Evolutionary conservation across 2,888 invertebrate species (phyloP).

Genomic region (Dione vanillae): DNA sequence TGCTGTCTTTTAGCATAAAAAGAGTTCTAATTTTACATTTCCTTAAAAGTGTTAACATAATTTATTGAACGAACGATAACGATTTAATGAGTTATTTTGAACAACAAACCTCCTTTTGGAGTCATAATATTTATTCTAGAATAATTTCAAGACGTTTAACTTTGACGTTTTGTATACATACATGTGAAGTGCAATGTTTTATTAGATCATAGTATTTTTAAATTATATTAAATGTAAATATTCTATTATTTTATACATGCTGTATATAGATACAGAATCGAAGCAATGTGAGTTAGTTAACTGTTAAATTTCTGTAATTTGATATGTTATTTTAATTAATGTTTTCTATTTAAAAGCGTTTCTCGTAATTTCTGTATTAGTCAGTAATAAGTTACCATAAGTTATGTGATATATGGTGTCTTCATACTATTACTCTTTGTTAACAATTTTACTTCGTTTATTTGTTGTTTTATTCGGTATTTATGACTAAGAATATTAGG

Average conservation of each 20-base stretch:
- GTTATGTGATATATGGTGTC: too few species aligned
- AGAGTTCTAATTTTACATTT: too few species aligned
- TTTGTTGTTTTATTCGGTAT: too few species aligned
- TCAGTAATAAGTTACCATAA: background rate
- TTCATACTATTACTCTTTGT: too few species aligned
- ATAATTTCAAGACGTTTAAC: background rate
- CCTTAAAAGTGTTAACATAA: too few species aligned
- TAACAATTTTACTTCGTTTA: too few species aligned
- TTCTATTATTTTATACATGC: background rate
- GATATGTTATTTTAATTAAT: background rate
- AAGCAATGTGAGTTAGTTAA: conserved; percentile 1
- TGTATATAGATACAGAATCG: background rate
- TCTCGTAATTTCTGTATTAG: background rate
- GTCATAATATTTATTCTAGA: background rate
- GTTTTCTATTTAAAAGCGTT: background rate
- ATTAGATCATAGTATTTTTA: background rate
- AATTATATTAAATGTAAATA: background rate
- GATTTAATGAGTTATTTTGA: background rate
- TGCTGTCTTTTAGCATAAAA: too few species aligned
- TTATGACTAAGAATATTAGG: too few species aligned
- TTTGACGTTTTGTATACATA: conserved; percentile 1
- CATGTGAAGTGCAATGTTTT: background rate
- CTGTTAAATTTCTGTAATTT: background rate
- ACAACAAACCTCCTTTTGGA: background rate
- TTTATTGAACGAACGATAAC: background rate